A percentile compares a stretch with the other conserved stretches of the same genome.
phyloP scores from a whole-genome alignment of 2,797 vertebrate genomes.

The Vipera latastei region DNA sequence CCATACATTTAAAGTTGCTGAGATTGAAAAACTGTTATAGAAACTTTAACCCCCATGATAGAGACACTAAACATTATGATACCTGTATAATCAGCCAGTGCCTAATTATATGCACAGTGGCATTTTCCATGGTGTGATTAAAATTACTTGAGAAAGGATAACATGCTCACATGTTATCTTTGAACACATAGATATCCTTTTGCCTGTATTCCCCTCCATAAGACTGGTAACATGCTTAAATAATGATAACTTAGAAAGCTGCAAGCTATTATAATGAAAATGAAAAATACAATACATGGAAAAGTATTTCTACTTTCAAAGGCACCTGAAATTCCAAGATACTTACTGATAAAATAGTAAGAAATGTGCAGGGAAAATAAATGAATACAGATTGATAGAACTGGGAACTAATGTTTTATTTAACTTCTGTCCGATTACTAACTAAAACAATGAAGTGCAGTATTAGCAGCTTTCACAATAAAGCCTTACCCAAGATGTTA shows the following conservation, averaged over 20 bases:
- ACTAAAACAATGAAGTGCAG: not conserved
- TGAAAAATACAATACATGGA: not conserved
- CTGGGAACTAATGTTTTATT: not conserved
- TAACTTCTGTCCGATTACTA: not conserved
- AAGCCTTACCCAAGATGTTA: not conserved
- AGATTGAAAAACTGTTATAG: not conserved
- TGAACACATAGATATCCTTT: not conserved
- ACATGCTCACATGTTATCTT: conserved; percentile 13
- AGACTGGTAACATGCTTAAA: rapidly evolving
- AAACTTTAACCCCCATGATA: not conserved
- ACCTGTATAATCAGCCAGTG: not conserved
- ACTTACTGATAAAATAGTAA: not conserved
- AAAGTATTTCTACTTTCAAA: not conserved
- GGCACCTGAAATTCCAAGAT: not conserved
- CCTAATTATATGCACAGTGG: not conserved
- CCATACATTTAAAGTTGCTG: not conserved
- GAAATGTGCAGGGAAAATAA: conserved; percentile 16
- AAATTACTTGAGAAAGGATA: not conserved
- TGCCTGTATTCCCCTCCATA: not conserved
- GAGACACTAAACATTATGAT: conserved; percentile 24
- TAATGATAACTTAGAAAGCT: not conserved
- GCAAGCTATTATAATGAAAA: not conserved
- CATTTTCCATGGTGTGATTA: conserved; percentile 23
- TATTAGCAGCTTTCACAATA: not conserved
- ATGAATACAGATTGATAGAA: not conserved